Base-by-base conservation (phyloP, 2,888 invertebrate genomes). In the Drosophila atripex region DNA sequence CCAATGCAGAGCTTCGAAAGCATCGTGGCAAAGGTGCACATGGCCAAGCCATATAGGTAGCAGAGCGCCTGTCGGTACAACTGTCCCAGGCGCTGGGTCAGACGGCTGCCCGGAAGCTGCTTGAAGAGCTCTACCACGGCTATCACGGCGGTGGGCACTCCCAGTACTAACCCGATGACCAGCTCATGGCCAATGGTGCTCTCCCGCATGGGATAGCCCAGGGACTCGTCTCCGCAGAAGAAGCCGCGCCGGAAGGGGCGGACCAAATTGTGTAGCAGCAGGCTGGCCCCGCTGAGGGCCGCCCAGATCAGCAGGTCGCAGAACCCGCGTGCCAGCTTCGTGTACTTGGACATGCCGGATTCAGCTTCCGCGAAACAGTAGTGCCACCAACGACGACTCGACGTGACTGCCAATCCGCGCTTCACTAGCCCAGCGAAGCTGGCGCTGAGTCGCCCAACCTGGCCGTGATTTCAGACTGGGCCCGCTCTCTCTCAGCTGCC, bases 221-320 rank as follows among this genome's bases (percentile, higher is more conserved):
- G 56, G 76, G 90, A 89, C 63, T 90, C 90, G 82, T 90, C 90
- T 57, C 78, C 82, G 70, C 90, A 90, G 58, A 90, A 90, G 78
- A 90, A 90, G 18, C 90, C 90, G 3, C 90, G 86, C 54, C 75
- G 80, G 14, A 85, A 79, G 28, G 88, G 89, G 25, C 74, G 73
- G 46, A 88, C 78, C 71, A 86, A 75, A 68, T 77, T 84, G 45
- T 57, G 63, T 39, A 90, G 61, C 46, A 85, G 64, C 59, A 86
- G n/a, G 41, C 75, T 77, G 57, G 78, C 75, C 54, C 75, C 79
- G n/a, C 78, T 77, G n/a, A 90, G 64, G 0, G 86, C 77, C 16
- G 57, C 80, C 66, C 89, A 90, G 51, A 90, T 77, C 72, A 89
- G 49, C 39, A 90, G 64, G 75, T 90, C 90, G 57, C 90, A 88